Evolutionary conservation across 2,797 vertebrate species (phyloP).

Genomic region (Glossophaga mutica): DNA sequence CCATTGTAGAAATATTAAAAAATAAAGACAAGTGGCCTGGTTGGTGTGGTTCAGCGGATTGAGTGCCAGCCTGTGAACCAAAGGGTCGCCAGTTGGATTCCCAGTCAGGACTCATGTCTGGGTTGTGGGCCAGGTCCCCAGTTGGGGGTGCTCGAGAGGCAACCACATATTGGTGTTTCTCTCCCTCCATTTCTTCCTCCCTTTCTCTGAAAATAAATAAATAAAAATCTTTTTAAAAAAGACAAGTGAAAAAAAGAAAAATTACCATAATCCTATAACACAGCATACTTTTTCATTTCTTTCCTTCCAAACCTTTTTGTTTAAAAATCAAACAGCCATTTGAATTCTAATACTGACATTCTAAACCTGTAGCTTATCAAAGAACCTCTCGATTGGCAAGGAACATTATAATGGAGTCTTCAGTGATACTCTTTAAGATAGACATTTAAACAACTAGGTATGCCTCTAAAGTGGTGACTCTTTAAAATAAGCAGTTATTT

Average conservation of each 20-base stretch:
- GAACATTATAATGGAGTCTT: background rate
- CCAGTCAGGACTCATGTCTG: no score
- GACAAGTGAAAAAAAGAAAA: background rate
- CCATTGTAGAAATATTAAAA: slow-evolving; percentile 2
- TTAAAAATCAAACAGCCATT: background rate
- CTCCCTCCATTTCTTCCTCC: no score
- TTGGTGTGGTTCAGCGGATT: no score
- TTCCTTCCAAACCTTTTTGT: background rate
- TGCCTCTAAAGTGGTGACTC: background rate
- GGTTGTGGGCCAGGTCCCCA: no score
- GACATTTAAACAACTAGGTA: background rate
- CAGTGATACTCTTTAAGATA: background rate
- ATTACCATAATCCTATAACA: background rate
- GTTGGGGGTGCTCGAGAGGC: no score
- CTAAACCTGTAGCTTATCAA: background rate
- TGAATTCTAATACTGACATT: slow-evolving; percentile 22
- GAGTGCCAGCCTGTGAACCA: no score
- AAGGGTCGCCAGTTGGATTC: no score
- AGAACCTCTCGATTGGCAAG: background rate
- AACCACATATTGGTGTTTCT: no score
- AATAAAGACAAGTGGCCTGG: background rate
- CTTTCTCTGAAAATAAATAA: no score
- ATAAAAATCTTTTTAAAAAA: background rate
- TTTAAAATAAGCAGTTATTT: background rate
- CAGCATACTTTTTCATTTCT: background rate